A percentile compares a stretch with the other conserved stretches of the same genome.
Evolutionary conservation across 2,797 vertebrate species (phyloP).

Genomic region (Melanotaenia trifasciata): DNA sequence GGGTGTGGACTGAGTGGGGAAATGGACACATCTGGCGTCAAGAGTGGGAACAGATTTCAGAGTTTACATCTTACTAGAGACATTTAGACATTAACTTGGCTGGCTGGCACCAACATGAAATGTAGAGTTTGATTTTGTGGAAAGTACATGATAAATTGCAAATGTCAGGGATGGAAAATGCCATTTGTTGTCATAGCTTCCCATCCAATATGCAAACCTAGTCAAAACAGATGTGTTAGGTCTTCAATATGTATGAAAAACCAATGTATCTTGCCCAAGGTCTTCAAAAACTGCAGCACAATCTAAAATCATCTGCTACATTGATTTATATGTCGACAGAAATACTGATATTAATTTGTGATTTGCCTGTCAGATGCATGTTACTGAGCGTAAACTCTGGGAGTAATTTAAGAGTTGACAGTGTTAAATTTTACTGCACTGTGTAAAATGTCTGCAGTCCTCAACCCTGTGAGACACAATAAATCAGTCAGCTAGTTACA

Average conservation of each 20-base stretch:
- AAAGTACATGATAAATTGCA: constrained; percentile 53
- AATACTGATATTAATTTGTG: neutral
- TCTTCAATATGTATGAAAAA: constrained; percentile 3
- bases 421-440: constrained; percentile 30
- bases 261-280: neutral
- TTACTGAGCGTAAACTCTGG: constrained; percentile 19
- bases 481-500: constrained; percentile 48
- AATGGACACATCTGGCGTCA: constrained; percentile 77
- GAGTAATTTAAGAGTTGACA: constrained; percentile 21
- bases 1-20: constrained; percentile 73
- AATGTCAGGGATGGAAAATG: constrained; percentile 61
- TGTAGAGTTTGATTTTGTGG: constrained; percentile 54
- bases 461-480: constrained; percentile 42
- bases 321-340: neutral
- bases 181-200: constrained; percentile 47
- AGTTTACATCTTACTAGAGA: constrained; percentile 73
- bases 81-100: constrained; percentile 68
- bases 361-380: constrained; percentile 13
- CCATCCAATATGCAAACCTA: constrained; percentile 37
- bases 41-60: constrained; percentile 67
- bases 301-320: neutral
- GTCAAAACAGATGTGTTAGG: constrained; percentile 47
- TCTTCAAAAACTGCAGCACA: constrained; percentile 4
- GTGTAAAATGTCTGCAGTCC: constrained; percentile 36
- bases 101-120: constrained; percentile 50